A percentile compares a stretch with the other conserved stretches of the same genome.
Evolutionary conservation across 2,888 invertebrate genomes (phyloP).

Genomic region (Abrostola triplasia): DNA sequence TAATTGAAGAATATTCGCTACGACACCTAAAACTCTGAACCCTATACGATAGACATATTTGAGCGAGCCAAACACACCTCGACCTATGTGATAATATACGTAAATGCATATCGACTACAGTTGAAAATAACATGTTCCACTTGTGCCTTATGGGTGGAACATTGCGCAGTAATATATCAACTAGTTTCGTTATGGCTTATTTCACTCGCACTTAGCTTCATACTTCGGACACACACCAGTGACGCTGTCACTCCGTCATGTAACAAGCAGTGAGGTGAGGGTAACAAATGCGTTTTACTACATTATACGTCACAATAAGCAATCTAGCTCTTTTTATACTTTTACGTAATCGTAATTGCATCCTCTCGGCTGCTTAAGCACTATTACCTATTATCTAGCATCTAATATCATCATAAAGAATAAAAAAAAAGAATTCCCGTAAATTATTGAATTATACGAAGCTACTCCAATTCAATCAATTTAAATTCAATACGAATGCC

Average conservation of each 20-base stretch:
- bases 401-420: no score
- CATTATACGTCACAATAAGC: not conserved
- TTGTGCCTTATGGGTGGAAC: conserved; percentile 12
- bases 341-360: not conserved
- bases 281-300: not conserved
- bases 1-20: no score
- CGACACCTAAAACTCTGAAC: no score
- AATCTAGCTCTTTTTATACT: not conserved
- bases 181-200: conserved; percentile 53
- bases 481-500: no score
- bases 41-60: no score
- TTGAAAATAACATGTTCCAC: conserved; percentile 7
- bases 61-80: no score
- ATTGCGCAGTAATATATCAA: conserved; percentile 42
- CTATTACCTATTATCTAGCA: not conserved
- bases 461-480: no score
- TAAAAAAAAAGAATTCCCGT: no score
- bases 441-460: no score
- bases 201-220: conserved; percentile 44
- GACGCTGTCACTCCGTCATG: conserved; percentile 35
- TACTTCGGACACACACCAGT: conserved; percentile 6
- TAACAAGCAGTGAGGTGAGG: conserved; percentile 19
- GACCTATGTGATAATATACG: no score
- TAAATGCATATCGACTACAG: not conserved
- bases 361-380: no score